Percentiles rank a stretch among this genome's conserved stretches.
phyloP scores from a whole-genome alignment of 2,888 invertebrate genomes.

The Oscheius sp. region DNA sequence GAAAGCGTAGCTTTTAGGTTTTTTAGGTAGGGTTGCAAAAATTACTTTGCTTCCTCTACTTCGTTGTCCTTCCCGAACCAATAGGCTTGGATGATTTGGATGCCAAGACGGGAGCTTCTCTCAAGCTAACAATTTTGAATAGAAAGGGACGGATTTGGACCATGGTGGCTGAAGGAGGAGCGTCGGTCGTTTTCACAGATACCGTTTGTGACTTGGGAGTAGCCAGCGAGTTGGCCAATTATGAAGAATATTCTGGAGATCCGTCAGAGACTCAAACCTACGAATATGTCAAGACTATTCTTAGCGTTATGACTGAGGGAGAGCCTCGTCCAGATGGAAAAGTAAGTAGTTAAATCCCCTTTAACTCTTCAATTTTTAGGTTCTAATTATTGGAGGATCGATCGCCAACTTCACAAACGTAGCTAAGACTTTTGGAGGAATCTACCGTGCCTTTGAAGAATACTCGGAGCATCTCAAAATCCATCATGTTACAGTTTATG shows the following conservation, averaged over 20 bases:
- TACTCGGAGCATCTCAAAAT: constrained; percentile 89
- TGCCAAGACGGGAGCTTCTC: constrained; percentile 95
- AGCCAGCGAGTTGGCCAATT: constrained; percentile 91
- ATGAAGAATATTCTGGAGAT: constrained; percentile 98
- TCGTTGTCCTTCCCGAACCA: no score
- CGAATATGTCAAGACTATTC: constrained; percentile 97
- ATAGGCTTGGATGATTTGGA: constrained; percentile 97
- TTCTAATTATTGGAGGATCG: constrained; percentile 97
- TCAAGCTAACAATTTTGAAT: constrained; percentile 95
- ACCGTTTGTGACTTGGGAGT: constrained; percentile 97
- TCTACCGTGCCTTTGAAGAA: constrained; percentile 91
- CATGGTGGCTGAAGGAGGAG: constrained; percentile 99
- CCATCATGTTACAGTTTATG: constrained; percentile 91
- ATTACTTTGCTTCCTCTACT: no score
- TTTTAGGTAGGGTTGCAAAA: no score
- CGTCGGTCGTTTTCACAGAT: constrained; percentile 96
- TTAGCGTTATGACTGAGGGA: constrained; percentile 92
- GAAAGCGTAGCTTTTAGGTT: no score
- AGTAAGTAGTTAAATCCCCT: constrained; percentile 71
- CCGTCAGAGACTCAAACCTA: constrained; percentile 98
- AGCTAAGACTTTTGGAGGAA: constrained; percentile 97
- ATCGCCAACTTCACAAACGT: constrained; percentile 99
- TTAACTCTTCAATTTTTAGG: constrained; percentile 49
- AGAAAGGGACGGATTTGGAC: constrained; percentile 97
- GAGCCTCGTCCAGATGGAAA: constrained; percentile 75